These are phyloP conservation scores for Archocentrus centrarchus DNA, from an alignment of 2,113 vertebrate genomes.

Conservation along the genomic window DNA sequence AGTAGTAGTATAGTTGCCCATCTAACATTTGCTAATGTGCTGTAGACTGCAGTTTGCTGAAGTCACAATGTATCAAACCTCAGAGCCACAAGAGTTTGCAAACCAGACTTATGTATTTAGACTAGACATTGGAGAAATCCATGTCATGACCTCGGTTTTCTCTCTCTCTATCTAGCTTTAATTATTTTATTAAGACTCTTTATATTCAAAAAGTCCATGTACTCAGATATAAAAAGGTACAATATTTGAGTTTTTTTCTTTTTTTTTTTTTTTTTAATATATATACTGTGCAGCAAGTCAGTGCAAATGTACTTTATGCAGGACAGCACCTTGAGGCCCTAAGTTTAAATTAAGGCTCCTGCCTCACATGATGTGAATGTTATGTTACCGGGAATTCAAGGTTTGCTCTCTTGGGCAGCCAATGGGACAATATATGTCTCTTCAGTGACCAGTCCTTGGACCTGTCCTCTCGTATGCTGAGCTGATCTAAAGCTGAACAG, in stretches of 20 bases:
- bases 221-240: neutral
- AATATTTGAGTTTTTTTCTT: neutral
- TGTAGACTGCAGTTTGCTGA: neutral
- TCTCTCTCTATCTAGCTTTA: too few relatives aligned
- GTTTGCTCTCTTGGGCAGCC: conserved; percentile 8
- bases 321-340: neutral
- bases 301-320: conserved; percentile 2
- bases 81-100: neutral
- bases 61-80: neutral
- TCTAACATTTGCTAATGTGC: neutral
- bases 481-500: conserved; percentile 35
- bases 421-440: neutral
- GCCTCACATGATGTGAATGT: conserved; percentile 18
- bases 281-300: neutral
- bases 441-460: conserved; percentile 16
- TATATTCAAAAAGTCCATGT: neutral
- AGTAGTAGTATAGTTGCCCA: too few relatives aligned
- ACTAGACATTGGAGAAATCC: neutral
- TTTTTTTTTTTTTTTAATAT: neutral
- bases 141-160: neutral
- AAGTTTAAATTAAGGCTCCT: conserved; percentile 20
- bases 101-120: neutral
- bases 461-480: conserved; percentile 26
- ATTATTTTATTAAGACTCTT: neutral
- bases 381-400: conserved; percentile 3